phyloP scores from a whole-genome alignment of 2,888 invertebrate genomes.

The Thereva nobilitata region DNA sequence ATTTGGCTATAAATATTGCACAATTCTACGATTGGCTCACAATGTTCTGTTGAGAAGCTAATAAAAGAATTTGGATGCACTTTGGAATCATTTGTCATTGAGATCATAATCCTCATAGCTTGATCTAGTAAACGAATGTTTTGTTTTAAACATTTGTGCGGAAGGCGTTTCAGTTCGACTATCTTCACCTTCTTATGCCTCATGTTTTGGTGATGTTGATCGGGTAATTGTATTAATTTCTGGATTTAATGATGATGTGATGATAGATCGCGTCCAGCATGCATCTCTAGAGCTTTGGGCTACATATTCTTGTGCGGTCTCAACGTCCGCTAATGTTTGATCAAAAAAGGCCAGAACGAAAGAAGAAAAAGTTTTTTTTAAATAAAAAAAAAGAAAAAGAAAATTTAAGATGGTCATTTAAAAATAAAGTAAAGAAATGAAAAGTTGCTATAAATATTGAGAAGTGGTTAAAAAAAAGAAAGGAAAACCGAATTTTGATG shows the following conservation, averaged over 20 bases:
- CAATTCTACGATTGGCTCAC: too few relatives aligned
- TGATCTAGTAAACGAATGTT: constrained; percentile 27
- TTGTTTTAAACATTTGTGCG: constrained; percentile 42
- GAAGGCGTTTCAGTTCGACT: constrained; percentile 40
- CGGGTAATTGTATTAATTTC: constrained; percentile 20
- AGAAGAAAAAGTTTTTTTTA: too few relatives aligned
- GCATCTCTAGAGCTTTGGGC: constrained; percentile 55
- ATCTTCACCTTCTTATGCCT: constrained; percentile 39
- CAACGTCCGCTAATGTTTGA: constrained; percentile 45
- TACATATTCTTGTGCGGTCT: constrained; percentile 57
- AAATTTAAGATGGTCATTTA: too few relatives aligned
- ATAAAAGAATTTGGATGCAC: not conserved
- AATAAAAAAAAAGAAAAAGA: too few relatives aligned
- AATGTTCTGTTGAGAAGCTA: constrained; percentile 14
- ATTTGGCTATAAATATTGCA: too few relatives aligned
- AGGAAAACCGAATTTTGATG: too few relatives aligned
- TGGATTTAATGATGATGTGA: constrained; percentile 1
- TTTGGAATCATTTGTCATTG: constrained; percentile 8
- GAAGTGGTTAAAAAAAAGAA: too few relatives aligned
- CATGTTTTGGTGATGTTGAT: constrained; percentile 35
- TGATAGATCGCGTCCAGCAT: constrained; percentile 1
- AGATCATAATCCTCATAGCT: constrained; percentile 45
- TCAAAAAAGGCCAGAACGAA: too few relatives aligned
- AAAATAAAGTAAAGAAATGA: too few relatives aligned
- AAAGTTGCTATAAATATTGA: too few relatives aligned